Evolutionary conservation across 1,140 invertebrate species (phyloP), one percentile per base, ranked within the genome.

Genomic region (Hyles vespertilio): DNA sequence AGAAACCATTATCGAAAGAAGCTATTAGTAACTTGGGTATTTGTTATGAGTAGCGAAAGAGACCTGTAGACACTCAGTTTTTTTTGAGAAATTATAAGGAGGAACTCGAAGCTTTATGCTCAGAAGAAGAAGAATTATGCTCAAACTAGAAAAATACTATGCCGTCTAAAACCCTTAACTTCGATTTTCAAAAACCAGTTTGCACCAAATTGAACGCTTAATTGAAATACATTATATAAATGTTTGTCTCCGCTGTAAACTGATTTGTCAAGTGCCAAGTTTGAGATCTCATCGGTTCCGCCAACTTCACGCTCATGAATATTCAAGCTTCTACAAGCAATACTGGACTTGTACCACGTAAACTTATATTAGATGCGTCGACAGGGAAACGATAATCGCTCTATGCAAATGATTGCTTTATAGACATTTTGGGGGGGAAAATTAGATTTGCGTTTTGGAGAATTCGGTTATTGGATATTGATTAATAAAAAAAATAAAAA

Each of bases 291-390:
- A 56, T 46, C 6, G 22, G 10, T n/a, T 32, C 7, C 58, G 50
- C 32, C 52, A 56, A 59, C 40, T 63, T 57, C 34, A 33, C n/a
- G 36, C 52, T 32, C 61, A 63, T 63, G 53, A 63, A 63, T 63
- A 63, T 63, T 52, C 57, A 59, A 34, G 46, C 40, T 8, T 48
- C 22, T n/a, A 54, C 52, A 32, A 54, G 52, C 52, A 22, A 44
- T 36, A 47, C 40, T 44, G 57, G 61, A 59, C 61, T 49, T 44
- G n/a, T 36, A 48, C 48, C 54, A 36, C 49, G 22, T 56, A 58
- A 63, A 63, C 61, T 63, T 59, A 57, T 57, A 61, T 61, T 61
- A 58, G 54, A 63, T 54, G 61, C 48, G 44, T 56, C 49, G 57
- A 33, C 5, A 36, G 48, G 33, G 45, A 56, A 46, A 59, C 53